Base-by-base conservation (phyloP, 2,797 vertebrate genomes). In the Anguilla marmorata region DNA sequence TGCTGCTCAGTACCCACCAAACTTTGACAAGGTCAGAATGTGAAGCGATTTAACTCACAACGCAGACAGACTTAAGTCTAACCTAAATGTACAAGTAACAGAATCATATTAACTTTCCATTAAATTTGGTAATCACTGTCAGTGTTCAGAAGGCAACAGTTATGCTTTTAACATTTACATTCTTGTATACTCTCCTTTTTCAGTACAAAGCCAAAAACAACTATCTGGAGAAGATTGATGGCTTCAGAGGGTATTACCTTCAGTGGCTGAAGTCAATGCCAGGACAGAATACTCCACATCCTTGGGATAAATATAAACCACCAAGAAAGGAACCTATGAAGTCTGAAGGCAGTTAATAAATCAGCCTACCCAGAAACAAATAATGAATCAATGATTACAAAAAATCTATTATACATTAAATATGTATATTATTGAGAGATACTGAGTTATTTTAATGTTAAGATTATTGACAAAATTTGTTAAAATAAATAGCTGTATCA, bases 221-320 rank as follows among this genome's bases (percentile, higher is more conserved):
- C 2, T 99, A 99, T 90, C 90, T 99, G 93, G 95, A 98, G 91
- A 98, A 97, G 89, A 98, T 99, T 0, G 95, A 99, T 48, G 97
- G 98, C 45, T 99, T 99, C 91, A 97, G 98, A n/a, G 97, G 97
- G 89, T 99, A 96, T 93, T 99, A 99, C 90, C 95, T 97, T 91
- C 89, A 95, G 50, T 99, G 99, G 99, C 92, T 99, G 76, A 96
- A 94, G 88, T 88, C 91, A n/a, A 97, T 97, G 97, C 96, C 96
- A 1, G 98, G 94, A 85, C 95, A 97, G 90, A 96, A 96, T 89
- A 94, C 95, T 0, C 95, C 95, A 0, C 96, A 97, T 85, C 96
- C 97, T 0, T 97, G 97, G 97, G 92, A 94, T 50, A 95, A 95
- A 89, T 97, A 95, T 89, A 92, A 85, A 88, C 91, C 63, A 4